Conservation (phyloP, 2,113 vertebrate species). For the Cryptotis parvus region DNA sequence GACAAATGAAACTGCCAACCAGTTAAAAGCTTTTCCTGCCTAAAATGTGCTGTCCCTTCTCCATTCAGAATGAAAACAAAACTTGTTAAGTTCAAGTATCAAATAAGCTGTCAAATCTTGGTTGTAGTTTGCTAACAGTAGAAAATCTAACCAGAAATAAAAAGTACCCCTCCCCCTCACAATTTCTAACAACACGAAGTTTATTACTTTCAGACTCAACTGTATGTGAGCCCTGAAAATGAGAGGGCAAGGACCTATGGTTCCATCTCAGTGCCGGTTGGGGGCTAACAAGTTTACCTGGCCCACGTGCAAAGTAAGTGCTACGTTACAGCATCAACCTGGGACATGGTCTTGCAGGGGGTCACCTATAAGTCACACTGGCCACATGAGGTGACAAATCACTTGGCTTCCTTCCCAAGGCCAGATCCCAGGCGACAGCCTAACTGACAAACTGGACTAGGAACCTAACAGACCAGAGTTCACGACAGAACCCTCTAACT, state of each 20-base stretch:
- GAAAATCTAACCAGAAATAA: too few relatives aligned
- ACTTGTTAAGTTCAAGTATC: neutral
- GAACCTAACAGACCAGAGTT: neutral
- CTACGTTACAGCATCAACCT: conserved; percentile 6
- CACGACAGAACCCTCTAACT: neutral
- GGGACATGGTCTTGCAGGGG: neutral
- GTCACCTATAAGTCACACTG: neutral
- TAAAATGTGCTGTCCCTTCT: conserved; percentile 21
- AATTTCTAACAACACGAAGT: conserved; percentile 40
- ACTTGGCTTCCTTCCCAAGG: conserved; percentile 49
- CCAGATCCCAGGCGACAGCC: conserved; percentile 12
- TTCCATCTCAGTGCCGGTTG: conserved; percentile 14
- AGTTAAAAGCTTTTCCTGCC: conserved; percentile 4
- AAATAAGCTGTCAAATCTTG: conserved; percentile 13
- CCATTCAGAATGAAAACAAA: neutral
- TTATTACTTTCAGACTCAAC: conserved; percentile 43
- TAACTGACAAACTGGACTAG: neutral
- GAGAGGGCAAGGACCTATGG: neutral
- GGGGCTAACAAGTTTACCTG: neutral
- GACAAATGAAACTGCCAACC: conserved; percentile 22
- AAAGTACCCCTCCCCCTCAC: too few relatives aligned
- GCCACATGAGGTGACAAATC: conserved; percentile 58
- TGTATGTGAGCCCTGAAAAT: neutral
- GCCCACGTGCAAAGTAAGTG: conserved; percentile 42
- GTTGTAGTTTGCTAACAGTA: neutral